Base-by-base conservation (phyloP, 2,888 invertebrate species). In the Mimachlamys varia region DNA sequence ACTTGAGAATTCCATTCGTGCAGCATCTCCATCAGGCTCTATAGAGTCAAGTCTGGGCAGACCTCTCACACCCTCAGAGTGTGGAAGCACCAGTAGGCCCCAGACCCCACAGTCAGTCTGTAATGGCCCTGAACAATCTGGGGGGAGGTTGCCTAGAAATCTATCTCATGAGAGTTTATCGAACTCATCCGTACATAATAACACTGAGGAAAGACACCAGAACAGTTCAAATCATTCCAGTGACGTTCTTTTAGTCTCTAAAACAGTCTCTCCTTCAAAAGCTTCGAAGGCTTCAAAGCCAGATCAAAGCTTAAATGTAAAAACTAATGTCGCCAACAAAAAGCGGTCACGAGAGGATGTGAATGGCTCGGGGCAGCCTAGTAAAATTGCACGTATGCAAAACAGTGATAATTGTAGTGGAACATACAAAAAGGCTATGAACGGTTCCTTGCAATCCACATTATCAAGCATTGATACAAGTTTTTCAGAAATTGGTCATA, bases 261-360 rank as follows among this genome's bases (percentile, higher is more conserved):
- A 76, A 76, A 76, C 33, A 15, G 76, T 76, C 89, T 90, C 93
- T 58, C 55, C 92, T 37, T 92, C 93, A 89, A 92, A 92, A 87
- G 90, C 92, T 50, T 91, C 89, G 89, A 92, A 91, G 89, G 91
- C 92, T 62, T 91, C 92, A 89, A 91, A 91, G 88, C 88, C 90
- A 88, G 94, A 94, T 93, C 93, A 93, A 93, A 93, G 92, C 92
- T 92, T 93, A 88, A 92, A 93, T 90, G 92, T 94, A 90, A 94
- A 94, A 94, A 94, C 94, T 91, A 93, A 94, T 92, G 92, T 94
- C 44, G 94, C 94, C 87, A 94, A 94, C 90, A 92, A 93, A 50
- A 94, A 94, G 90, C 89, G 93, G 53, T 92, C 92, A 90, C 93
- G 93, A 53, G 49, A 90, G 53, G 92, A 90, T 27, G 27, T 90